Conservation (phyloP, 2,113 vertebrate species). For the Mesitornis unicolor region DNA sequence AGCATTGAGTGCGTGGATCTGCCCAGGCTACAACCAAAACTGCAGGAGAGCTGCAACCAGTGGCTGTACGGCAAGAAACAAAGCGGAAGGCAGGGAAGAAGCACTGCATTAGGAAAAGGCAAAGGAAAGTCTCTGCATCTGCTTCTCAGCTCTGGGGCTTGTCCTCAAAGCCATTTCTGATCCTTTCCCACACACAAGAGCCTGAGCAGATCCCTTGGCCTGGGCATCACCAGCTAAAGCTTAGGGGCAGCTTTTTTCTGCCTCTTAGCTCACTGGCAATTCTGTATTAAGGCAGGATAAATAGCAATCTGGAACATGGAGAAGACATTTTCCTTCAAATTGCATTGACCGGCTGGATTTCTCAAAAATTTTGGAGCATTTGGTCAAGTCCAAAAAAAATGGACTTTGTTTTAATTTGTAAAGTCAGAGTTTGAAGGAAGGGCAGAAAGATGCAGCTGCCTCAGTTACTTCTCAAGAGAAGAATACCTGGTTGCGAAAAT, state of each 20-base stretch:
- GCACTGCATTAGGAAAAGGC: not conserved
- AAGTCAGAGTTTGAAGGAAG: not conserved
- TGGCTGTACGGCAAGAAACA: fast-evolving
- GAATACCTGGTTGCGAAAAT: not conserved
- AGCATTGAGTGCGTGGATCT: fast-evolving
- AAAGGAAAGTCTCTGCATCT: not conserved
- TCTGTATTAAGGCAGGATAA: not conserved
- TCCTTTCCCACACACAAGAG: fast-evolving
- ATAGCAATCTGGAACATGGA: not conserved
- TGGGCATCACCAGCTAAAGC: not conserved
- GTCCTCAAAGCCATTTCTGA: fast-evolving
- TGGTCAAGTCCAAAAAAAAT: not conserved
- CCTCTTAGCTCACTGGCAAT: not conserved
- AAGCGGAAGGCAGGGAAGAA: fast-evolving
- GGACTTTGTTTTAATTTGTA: not conserved
- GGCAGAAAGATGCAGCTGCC: not conserved
- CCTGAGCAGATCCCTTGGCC: not conserved
- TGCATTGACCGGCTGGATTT: not conserved
- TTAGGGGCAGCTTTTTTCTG: not conserved
- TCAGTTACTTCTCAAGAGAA: not conserved
- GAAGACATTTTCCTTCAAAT: not conserved
- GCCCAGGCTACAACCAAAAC: fast-evolving
- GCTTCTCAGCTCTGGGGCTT: not conserved
- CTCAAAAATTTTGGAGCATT: not conserved
- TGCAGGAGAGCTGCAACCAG: fast-evolving